Percentiles rank a stretch among this genome's conserved stretches.
These are phyloP conservation scores for Masnerella sp. DNA, from an alignment of 2,888 invertebrate species.

Conservation along the genomic window DNA sequence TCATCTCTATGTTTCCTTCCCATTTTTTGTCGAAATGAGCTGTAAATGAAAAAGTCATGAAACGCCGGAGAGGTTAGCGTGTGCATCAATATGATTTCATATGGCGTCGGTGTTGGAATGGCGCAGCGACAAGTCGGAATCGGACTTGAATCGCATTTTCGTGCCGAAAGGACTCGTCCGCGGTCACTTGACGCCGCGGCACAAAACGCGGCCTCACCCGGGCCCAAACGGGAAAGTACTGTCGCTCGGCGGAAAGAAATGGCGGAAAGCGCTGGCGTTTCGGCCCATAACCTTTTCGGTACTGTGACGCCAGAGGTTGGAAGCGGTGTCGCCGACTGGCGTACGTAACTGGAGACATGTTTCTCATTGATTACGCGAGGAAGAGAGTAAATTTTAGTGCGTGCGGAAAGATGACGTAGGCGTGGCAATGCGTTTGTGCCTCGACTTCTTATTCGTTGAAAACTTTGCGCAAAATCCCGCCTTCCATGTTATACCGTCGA, in stretches of 20 bases:
- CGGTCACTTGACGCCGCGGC: too few relatives aligned
- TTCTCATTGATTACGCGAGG: constrained; percentile 77
- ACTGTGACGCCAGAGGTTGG: constrained; percentile 53
- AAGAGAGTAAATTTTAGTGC: constrained; percentile 75
- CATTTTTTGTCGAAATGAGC: too few relatives aligned
- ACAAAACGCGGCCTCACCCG: too few relatives aligned
- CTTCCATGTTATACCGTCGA: constrained; percentile 60
- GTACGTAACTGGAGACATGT: constrained; percentile 62
- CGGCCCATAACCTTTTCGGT: constrained; percentile 57
- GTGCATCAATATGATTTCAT: too few relatives aligned
- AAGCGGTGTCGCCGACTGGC: constrained; percentile 64
- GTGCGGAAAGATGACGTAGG: constrained; percentile 74
- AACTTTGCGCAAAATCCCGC: constrained; percentile 74
- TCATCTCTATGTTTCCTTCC: too few relatives aligned
- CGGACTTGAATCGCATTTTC: too few relatives aligned
- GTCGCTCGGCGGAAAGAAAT: neutral
- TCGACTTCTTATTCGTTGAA: constrained; percentile 77
- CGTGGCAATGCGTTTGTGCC: constrained; percentile 75
- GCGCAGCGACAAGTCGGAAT: too few relatives aligned
- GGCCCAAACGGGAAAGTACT: too few relatives aligned
- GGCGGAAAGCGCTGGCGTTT: constrained; percentile 14
- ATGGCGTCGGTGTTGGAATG: too few relatives aligned
- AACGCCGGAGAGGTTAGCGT: too few relatives aligned
- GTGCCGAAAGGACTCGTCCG: too few relatives aligned
- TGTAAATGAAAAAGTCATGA: too few relatives aligned